Evolutionary conservation across 1,140 invertebrate genomes (phyloP).

Genomic region (Charaxes varanes): DNA sequence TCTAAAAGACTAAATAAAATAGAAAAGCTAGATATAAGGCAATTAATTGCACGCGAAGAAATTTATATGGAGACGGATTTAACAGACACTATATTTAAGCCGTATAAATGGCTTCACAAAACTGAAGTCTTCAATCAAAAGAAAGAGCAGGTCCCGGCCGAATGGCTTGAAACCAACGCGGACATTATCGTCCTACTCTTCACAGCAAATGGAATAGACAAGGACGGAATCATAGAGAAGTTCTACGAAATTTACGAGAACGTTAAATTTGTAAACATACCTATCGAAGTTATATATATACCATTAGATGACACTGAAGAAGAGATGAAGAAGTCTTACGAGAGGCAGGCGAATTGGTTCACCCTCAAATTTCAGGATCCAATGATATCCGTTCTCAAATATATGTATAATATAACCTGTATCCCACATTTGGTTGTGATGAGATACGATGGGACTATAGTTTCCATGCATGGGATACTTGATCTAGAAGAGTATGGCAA

Average conservation of each 20-base stretch:
- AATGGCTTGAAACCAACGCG: slow-evolving; percentile 43
- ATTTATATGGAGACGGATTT: slow-evolving; percentile 13
- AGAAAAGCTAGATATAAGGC: too few species aligned
- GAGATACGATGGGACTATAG: slow-evolving; percentile 34
- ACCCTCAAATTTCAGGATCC: slow-evolving; percentile 43
- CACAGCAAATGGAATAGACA: slow-evolving; percentile 39
- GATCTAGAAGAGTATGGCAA: slow-evolving; percentile 52
- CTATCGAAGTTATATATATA: slow-evolving; percentile 59
- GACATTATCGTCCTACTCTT: slow-evolving; percentile 47
- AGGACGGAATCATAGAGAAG: slow-evolving; percentile 37
- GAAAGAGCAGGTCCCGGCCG: slow-evolving; percentile 23
- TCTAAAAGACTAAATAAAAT: too few species aligned
- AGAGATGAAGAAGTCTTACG: slow-evolving; percentile 32
- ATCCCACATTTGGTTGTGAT: slow-evolving; percentile 43
- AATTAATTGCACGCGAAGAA: too few species aligned
- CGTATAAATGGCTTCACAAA: slow-evolving; percentile 45
- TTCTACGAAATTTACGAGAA: slow-evolving; percentile 57
- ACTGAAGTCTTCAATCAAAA: slow-evolving; percentile 47
- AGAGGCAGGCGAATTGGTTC: slow-evolving; percentile 60
- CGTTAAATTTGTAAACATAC: slow-evolving; percentile 42
- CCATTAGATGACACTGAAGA: slow-evolving; percentile 46
- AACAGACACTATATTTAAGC: slow-evolving; percentile 18
- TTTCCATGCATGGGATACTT: slow-evolving; percentile 36
- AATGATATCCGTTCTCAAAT: slow-evolving; percentile 35
- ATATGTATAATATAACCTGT: slow-evolving; percentile 44